These are phyloP conservation scores for Nerophis ophidion DNA, from an alignment of 2,113 vertebrate genomes.

Conservation along the genomic window DNA sequence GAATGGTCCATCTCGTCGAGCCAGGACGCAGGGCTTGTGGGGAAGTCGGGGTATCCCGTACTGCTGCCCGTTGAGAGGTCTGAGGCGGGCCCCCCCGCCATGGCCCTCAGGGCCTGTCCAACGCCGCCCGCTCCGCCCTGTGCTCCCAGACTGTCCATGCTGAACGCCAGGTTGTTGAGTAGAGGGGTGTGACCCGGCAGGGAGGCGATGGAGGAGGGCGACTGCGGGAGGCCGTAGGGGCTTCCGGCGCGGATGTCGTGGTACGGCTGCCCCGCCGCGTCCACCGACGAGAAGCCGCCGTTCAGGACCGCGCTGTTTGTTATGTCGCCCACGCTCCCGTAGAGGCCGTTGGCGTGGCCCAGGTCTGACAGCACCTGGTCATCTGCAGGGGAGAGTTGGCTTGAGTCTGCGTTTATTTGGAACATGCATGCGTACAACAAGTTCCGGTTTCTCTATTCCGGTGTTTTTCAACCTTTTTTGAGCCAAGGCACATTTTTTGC, in stretches of 20 bases:
- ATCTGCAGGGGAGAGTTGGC: constrained; percentile 71
- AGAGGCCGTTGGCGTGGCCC: constrained; percentile 84
- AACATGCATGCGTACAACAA: no score
- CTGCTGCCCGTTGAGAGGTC: constrained; percentile 98
- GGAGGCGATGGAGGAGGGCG: constrained; percentile 91
- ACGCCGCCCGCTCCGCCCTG: constrained; percentile 81
- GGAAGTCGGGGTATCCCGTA: constrained; percentile 97
- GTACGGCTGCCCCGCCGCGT: constrained; percentile 84
- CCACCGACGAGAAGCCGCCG: constrained; percentile 84
- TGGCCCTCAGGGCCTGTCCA: constrained; percentile 87
- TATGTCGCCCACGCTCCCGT: constrained; percentile 82
- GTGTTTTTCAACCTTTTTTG: no score
- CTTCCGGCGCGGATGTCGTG: constrained; percentile 90
- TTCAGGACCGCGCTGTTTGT: constrained; percentile 81
- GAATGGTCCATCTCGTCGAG: constrained; percentile 98
- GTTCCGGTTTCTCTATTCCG: no score
- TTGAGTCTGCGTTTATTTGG: no score
- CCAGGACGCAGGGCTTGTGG: constrained; percentile 97
- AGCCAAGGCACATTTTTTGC: no score
- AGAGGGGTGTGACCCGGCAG: constrained; percentile 89
- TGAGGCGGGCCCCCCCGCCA: constrained; percentile 91
- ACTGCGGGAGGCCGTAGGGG: constrained; percentile 92
- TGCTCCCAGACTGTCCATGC: constrained; percentile 84
- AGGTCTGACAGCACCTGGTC: constrained; percentile 96
- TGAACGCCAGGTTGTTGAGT: constrained; percentile 89